Base-by-base conservation (phyloP, 2,113 vertebrate species). In the Tautogolabrus adspersus region DNA sequence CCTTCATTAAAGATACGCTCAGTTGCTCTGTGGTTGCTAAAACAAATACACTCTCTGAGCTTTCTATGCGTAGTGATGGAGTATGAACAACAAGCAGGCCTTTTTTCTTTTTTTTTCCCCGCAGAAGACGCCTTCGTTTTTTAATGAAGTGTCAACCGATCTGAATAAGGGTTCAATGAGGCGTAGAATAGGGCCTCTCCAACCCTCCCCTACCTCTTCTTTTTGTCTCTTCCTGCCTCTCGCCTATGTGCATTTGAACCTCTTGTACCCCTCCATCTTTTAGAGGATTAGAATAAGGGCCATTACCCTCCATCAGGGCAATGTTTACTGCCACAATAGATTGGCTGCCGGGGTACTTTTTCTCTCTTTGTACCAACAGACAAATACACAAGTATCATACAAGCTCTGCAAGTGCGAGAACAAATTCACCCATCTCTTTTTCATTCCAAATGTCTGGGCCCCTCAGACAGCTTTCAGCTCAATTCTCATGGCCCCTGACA, bases 121-220 rank as follows among this genome's bases (percentile, higher is more conserved):
- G 34, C 34, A 4, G 66, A 68, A 76, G 68, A 79, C 18, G 80
- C 67, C 66, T 76, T 74, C 0, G 60, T 65, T 68, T 87, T 85
- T 83, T 89, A 93, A 92, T 92, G 91, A 91, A 85, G 79, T 81
- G 78, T 71, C 37, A 44, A 71, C 67, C 69, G 52, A 72, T 89
- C 66, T 30, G 56, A 87, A 91, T 73, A 74, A 78, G 61, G 73
- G 85, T 66, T 90, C 91, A 92, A 89, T 92, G 92, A 91, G 89
- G 88, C 88, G 55, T 83, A 77, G 85, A 87, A 89, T 87, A 76
- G 82, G 82, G 75, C 83, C 77, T 72, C 83, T 81, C 71, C 64
- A 79, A 75, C 72, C 38, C 68, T 82, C 67, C 71, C 76, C 61
- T 65, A 30, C 62, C 47, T 75, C 64, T 54, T 66, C 65, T 59